phyloP scores from a whole-genome alignment of 23 tunicate species.

The Phallusia fumigata region DNA sequence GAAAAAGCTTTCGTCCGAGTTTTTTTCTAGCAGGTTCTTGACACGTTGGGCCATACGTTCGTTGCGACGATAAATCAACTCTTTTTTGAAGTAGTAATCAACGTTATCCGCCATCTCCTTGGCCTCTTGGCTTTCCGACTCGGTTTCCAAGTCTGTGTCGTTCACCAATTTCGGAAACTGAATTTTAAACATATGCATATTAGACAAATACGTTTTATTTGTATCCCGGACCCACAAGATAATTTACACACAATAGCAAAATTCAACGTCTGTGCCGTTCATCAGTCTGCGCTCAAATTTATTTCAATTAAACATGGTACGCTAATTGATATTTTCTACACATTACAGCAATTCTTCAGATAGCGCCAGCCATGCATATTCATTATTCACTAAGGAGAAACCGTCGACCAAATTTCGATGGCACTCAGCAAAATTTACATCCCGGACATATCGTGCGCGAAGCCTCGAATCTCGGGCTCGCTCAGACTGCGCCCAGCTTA shows the following conservation, averaged over 20 bases:
- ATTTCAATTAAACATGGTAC: no score
- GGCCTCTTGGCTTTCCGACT: background rate
- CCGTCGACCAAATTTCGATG: no score
- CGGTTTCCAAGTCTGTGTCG: background rate
- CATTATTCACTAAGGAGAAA: no score
- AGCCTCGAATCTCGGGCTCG: background rate
- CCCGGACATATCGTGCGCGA: no score
- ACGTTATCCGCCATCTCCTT: slow-evolving; percentile 31
- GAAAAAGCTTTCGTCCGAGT: slow-evolving; percentile 32
- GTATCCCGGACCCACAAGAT: no score
- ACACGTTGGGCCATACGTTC: slow-evolving; percentile 49
- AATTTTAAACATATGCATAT: no score
- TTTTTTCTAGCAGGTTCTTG: background rate
- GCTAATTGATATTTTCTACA: no score
- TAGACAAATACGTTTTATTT: no score
- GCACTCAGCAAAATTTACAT: no score
- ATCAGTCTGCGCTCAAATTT: background rate
- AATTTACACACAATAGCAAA: no score
- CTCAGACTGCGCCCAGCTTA: background rate
- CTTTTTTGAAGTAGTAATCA: slow-evolving; percentile 42
- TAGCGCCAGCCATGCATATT: no score
- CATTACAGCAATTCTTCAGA: no score
- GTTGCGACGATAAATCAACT: slow-evolving; percentile 42
- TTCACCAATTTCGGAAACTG: slow-evolving; percentile 1
- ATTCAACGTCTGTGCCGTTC: background rate